Conservation (phyloP, 2,113 vertebrate species). For the Peromyscus leucopus region DNA sequence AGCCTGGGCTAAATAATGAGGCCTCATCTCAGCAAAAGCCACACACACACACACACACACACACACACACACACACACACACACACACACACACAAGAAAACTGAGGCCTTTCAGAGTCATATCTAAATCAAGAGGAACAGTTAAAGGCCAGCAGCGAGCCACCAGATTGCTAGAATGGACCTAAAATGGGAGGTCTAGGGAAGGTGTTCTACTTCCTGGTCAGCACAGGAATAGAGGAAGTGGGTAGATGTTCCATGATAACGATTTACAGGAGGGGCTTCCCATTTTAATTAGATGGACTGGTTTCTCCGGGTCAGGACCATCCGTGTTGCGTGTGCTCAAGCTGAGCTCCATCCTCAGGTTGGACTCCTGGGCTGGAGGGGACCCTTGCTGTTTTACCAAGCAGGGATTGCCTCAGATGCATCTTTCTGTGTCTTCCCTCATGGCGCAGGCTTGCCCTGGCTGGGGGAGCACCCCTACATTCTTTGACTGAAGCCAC, state of each 20-base stretch:
- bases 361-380: not conserved
- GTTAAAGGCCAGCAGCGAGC: not conserved
- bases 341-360: not conserved
- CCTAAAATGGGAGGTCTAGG: too few relatives aligned
- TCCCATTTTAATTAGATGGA: not conserved
- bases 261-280: not conserved
- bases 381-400: not conserved
- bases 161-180: not conserved
- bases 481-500: not conserved
- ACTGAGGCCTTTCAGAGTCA: too few relatives aligned
- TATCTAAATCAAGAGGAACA: not conserved
- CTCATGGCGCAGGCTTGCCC: not conserved
- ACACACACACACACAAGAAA: too few relatives aligned
- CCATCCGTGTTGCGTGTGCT: accelerated
- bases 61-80: too few relatives aligned
- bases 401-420: not conserved
- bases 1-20: not conserved
- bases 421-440: not conserved
- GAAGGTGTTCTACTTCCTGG: not conserved
- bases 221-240: not conserved
- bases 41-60: not conserved
- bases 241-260: not conserved
- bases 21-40: not conserved
- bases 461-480: too few relatives aligned
- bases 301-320: not conserved